Conservation (phyloP, 64 coral and sea anemone genomes). For the Platygyra sinensis region DNA sequence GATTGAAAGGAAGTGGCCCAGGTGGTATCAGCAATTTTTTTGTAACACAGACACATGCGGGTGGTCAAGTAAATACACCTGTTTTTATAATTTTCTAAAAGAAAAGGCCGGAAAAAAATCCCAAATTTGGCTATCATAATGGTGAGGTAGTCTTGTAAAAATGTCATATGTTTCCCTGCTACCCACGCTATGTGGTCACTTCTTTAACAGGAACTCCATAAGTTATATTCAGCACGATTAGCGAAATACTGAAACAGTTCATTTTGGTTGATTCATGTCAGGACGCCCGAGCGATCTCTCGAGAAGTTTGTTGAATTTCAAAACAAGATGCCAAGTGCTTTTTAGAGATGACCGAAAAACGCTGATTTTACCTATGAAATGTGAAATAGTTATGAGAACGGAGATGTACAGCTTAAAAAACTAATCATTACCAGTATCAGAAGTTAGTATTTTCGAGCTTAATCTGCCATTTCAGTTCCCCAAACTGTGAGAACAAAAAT, state of each 20-base stretch:
- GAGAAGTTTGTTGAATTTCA: background rate
- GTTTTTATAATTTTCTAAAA: background rate
- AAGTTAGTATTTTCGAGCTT: background rate
- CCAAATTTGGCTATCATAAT: too few species aligned
- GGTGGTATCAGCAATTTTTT: background rate
- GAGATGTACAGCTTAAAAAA: too few species aligned
- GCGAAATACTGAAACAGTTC: background rate
- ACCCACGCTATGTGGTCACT: background rate
- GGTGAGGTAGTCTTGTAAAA: background rate
- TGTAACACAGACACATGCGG: background rate
- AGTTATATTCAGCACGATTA: background rate
- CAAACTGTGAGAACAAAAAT: background rate
- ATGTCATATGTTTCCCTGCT: background rate
- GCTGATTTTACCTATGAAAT: background rate
- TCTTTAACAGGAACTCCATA: background rate
- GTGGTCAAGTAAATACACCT: constrained; percentile 12
- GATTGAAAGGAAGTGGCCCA: background rate
- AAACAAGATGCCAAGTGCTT: background rate
- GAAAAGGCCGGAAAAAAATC: background rate
- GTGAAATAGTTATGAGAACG: too few species aligned
- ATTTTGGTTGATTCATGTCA: background rate
- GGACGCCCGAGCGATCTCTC: background rate
- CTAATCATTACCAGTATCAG: background rate
- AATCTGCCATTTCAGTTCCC: background rate
- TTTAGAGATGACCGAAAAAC: background rate